Conservation (phyloP, 2,113 vertebrate species). For the Notarius quadriscutis region DNA sequence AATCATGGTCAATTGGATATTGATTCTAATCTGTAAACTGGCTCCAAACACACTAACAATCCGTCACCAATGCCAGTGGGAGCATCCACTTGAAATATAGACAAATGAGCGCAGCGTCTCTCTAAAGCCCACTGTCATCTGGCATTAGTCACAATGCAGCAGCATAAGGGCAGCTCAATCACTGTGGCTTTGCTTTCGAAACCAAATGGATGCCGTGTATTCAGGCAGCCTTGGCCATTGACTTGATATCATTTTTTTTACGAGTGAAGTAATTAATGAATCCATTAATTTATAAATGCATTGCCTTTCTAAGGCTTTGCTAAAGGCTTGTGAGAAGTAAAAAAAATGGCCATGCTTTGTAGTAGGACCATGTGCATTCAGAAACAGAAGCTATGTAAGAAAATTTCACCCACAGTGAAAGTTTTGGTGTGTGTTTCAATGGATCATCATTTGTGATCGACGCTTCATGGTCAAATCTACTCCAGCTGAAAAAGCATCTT, state of each 20-base stretch:
- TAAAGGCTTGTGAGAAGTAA: conserved; percentile 9
- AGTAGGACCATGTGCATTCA: background rate
- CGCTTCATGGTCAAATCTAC: conserved; percentile 24
- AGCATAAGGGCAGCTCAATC: conserved; percentile 47
- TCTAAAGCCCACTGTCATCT: conserved; percentile 55
- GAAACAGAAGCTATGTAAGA: background rate
- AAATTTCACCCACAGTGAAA: background rate
- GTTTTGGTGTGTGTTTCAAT: background rate
- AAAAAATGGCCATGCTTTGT: conserved; percentile 31
- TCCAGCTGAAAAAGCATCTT: conserved; percentile 31
- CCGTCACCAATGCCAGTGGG: conserved; percentile 45
- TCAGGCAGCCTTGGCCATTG: conserved; percentile 10
- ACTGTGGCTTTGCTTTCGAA: conserved; percentile 37
- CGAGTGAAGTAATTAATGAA: conserved; percentile 42
- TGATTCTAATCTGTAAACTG: conserved; percentile 55
- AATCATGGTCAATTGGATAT: conserved; percentile 61
- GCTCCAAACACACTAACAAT: conserved; percentile 55
- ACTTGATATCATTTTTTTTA: conserved; percentile 41
- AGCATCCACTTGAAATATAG: conserved; percentile 58
- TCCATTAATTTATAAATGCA: conserved; percentile 55
- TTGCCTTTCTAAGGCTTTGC: background rate
- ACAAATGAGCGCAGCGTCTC: conserved; percentile 55
- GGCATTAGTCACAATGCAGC: conserved; percentile 56
- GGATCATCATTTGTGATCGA: background rate
- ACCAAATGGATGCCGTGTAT: conserved; percentile 35